Evolutionary conservation across 2,797 vertebrate species (phyloP).

Genomic region (Enteromius viviparus): DNA sequence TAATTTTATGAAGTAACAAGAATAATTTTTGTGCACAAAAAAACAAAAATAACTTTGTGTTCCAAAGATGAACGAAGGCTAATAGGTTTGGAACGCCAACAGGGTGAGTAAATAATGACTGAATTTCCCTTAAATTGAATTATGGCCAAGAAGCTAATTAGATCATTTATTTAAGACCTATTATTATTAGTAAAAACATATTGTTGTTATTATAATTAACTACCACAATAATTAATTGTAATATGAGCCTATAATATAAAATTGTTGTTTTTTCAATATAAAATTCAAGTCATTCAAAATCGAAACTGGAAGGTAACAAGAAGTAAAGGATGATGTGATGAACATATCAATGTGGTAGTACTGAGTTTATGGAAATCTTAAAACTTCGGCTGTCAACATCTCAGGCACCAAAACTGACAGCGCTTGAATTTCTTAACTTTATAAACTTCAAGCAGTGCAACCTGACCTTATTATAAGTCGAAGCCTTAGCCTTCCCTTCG

Average conservation of each 20-base stretch:
- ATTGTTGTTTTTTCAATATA: background rate
- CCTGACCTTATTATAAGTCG: constrained; percentile 32
- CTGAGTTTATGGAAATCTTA: constrained; percentile 3
- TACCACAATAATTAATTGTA: no score
- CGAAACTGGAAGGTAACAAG: background rate
- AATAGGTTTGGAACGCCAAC: background rate
- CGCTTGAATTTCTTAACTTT: constrained; percentile 1
- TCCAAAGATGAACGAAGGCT: background rate
- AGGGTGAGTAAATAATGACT: background rate
- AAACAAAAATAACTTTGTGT: background rate
- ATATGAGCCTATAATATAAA: no score
- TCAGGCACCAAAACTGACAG: constrained; percentile 23
- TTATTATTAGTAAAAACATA: background rate
- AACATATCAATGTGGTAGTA: background rate
- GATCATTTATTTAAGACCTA: background rate
- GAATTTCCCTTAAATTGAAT: background rate
- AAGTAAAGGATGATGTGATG: constrained; percentile 4
- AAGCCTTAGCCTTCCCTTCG: background rate
- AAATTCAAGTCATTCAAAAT: background rate
- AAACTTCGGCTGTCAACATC: constrained; percentile 12
- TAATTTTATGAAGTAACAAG: background rate
- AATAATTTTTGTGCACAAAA: background rate
- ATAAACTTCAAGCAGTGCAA: background rate
- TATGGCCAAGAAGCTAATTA: background rate
- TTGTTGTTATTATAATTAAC: background rate